Base-by-base conservation (phyloP, 2,888 invertebrate genomes). In the Heteromyza rotundicornis region DNA sequence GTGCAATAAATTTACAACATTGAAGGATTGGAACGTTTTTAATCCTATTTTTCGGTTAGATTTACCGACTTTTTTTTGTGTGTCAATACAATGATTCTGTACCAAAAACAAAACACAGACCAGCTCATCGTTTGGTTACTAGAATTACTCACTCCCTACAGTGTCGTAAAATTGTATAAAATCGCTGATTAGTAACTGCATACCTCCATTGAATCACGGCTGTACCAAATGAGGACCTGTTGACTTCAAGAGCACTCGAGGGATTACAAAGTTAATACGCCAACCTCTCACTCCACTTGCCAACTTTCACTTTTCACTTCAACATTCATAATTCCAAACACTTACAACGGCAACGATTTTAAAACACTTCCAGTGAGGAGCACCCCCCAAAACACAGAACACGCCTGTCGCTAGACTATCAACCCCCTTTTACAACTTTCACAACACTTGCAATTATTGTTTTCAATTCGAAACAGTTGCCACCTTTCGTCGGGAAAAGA, bases 391-490 rank as follows among this genome's bases (percentile, higher is more conserved):
- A 7, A 8, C 14, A 20, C 14, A 49, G 10, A 32, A 23, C 59
- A 57, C 70, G 56, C 66, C 74, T 70, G 74, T 73, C 69, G 69
- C 69, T 68, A 69, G 70, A 2, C 5, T 3, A 40, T 3, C 40
- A 40, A 40, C 40, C 40, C 40, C 40, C n/a, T 40, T n/a, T n/a
- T n/a, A 40, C 10, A 10, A 40, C 10, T 3, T n/a, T 40, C 40
- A n/a, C 40, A 40, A 40, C 40, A 40, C 40, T 40, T 32, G 24
- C 61, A 70, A 72, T 76, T 77, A 74, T 76, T 76, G 77, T 76
- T 75, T 74, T 65, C 67, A 58, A 73, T 76, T 74, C 59, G 70
- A 68, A 69, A 67, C 75, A 68, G 75, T 76, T 76, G 69, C 66
- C 72, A 59, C 49, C 62, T 58, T 60, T 68, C 50, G 57, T 60